A percentile compares a stretch with the other conserved stretches of the same genome.
Conservation (phyloP, 2,888 invertebrate species). For the Eupeodes latifasciatus region DNA sequence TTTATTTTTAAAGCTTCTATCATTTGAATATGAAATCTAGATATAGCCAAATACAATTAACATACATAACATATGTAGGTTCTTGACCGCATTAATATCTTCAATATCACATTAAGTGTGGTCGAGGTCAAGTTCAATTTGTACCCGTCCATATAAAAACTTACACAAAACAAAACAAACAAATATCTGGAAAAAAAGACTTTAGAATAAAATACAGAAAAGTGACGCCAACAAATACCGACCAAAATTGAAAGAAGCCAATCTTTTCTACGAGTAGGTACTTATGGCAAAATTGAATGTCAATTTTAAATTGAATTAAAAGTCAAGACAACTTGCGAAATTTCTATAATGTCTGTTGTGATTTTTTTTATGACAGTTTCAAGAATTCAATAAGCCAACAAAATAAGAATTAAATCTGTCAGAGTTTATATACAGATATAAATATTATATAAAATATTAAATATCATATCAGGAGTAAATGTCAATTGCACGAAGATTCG, state of each 20-base stretch:
- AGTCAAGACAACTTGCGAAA: conserved; percentile 66
- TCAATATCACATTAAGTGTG: background rate
- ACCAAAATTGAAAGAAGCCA: conserved; percentile 31
- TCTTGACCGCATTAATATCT: conserved; percentile 19
- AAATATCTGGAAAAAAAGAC: background rate
- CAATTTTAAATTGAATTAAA: conserved; percentile 73
- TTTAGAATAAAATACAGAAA: background rate
- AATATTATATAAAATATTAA: background rate
- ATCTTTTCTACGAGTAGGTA: conserved; percentile 43
- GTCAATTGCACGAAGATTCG: conserved; percentile 38
- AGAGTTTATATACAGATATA: background rate
- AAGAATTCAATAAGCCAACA: background rate
- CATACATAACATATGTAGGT: background rate
- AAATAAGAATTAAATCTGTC: conserved; percentile 11
- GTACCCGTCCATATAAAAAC: background rate
- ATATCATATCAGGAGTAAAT: conserved; percentile 17
- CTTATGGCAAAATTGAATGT: conserved; percentile 70
- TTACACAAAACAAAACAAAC: background rate
- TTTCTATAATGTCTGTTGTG: conserved; percentile 6
- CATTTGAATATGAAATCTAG: no score
- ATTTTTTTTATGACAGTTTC: conserved; percentile 8
- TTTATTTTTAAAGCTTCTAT: no score
- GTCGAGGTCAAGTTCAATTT: conserved; percentile 19
- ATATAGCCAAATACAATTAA: no score
- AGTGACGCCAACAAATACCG: background rate